Conservation (phyloP, 2,113 vertebrate genomes). For the Peromyscus californicus region DNA sequence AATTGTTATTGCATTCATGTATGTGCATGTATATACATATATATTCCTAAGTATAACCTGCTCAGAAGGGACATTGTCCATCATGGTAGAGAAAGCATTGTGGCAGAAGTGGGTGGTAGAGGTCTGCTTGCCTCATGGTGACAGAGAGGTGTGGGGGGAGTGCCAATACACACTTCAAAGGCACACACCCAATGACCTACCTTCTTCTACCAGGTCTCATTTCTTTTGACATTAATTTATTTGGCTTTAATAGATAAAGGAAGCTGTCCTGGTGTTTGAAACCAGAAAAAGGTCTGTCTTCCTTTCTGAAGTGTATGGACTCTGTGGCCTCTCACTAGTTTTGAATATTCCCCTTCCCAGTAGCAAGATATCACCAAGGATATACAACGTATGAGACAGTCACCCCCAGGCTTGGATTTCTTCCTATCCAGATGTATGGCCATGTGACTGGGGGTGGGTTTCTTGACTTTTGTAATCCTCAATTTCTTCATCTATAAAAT, state of each 20-base stretch:
- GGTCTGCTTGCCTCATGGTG: background rate
- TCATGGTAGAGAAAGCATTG: background rate
- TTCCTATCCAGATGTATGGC: background rate
- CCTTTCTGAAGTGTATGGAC: background rate
- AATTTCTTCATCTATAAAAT: slow-evolving; percentile 61
- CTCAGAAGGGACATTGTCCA: background rate
- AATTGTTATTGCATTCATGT: background rate
- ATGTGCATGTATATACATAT: background rate
- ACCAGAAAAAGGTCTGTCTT: background rate
- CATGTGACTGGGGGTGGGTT: background rate
- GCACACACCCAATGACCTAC: no score
- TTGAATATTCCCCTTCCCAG: background rate
- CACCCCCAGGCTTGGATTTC: background rate
- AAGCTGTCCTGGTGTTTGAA: background rate
- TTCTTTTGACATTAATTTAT: background rate
- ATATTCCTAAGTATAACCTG: background rate
- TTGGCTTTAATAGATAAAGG: background rate
- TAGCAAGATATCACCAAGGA: background rate
- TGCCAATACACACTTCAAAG: background rate
- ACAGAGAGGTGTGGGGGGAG: fast-evolving
- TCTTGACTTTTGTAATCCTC: slow-evolving; percentile 36
- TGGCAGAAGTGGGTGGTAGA: background rate
- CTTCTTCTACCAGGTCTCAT: background rate
- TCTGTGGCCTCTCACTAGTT: background rate
- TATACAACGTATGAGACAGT: background rate